Conservation (phyloP, 2,113 vertebrate species). For the Otus sunia region DNA sequence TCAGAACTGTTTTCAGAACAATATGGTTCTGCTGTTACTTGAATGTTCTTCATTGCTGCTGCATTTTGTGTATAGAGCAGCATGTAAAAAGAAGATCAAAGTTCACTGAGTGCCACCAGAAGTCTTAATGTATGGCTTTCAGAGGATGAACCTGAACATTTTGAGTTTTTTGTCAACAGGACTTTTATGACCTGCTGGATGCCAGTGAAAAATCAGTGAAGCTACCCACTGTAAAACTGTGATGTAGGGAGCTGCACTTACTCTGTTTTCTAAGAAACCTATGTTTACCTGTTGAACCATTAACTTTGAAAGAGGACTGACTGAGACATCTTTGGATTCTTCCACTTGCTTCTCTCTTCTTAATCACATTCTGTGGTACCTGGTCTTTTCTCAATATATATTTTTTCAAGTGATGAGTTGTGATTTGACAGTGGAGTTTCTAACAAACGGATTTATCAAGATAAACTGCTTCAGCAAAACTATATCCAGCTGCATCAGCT, state of each 20-base stretch:
- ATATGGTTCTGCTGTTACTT: background rate
- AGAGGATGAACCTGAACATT: background rate
- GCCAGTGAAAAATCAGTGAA: background rate
- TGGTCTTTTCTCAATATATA: background rate
- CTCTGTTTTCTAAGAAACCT: background rate
- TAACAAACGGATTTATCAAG: background rate
- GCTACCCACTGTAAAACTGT: background rate
- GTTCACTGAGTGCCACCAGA: background rate
- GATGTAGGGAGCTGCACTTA: background rate
- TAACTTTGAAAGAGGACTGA: background rate
- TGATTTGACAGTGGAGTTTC: background rate
- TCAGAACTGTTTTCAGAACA: background rate
- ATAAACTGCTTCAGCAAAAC: background rate
- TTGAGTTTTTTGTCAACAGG: rapidly evolving
- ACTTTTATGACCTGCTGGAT: background rate
- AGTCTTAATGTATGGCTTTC: background rate
- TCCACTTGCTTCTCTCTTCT: background rate
- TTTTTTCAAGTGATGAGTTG: background rate
- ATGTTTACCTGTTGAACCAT: background rate
- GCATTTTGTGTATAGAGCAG: background rate
- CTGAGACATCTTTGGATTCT: background rate
- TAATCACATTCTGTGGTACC: background rate
- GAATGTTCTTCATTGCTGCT: background rate
- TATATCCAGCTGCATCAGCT: background rate
- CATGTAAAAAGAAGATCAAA: background rate